Conservation (phyloP, 2,888 invertebrate genomes). For the Tenthredo livida region DNA sequence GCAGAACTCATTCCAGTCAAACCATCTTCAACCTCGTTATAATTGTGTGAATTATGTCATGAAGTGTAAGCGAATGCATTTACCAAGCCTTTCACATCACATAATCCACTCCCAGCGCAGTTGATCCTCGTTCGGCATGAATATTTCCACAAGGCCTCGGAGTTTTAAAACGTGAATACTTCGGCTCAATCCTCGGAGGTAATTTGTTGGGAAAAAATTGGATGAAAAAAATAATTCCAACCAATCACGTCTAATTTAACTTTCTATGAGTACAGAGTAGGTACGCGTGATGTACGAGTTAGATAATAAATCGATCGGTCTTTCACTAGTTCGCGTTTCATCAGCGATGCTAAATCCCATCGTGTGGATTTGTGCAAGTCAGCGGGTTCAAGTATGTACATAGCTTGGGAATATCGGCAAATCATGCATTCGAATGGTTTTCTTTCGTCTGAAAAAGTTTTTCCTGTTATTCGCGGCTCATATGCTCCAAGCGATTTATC, state of each 20-base stretch:
- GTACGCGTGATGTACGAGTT: background rate
- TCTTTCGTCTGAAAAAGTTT: background rate
- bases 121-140: conserved; percentile 3
- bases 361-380: conserved; percentile 20
- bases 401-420: conserved; percentile 4
- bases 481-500: background rate
- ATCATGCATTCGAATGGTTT: conserved; percentile 19
- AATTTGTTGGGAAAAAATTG: background rate
- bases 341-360: background rate
- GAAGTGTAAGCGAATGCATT: background rate
- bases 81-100: conserved; percentile 33
- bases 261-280: background rate
- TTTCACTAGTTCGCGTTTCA: background rate
- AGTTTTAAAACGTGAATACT: background rate
- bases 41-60: conserved; percentile 46
- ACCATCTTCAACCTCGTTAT: background rate
- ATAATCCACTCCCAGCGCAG: background rate
- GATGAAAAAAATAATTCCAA: background rate
- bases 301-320: conserved; percentile 30
- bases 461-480: background rate
- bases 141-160: conserved; percentile 31
- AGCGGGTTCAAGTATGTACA: background rate
- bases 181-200: background rate
- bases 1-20: background rate
- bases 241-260: background rate